Evolutionary conservation across 2,797 vertebrate genomes (phyloP).

Genomic region (Sphenopsis melanotis): DNA sequence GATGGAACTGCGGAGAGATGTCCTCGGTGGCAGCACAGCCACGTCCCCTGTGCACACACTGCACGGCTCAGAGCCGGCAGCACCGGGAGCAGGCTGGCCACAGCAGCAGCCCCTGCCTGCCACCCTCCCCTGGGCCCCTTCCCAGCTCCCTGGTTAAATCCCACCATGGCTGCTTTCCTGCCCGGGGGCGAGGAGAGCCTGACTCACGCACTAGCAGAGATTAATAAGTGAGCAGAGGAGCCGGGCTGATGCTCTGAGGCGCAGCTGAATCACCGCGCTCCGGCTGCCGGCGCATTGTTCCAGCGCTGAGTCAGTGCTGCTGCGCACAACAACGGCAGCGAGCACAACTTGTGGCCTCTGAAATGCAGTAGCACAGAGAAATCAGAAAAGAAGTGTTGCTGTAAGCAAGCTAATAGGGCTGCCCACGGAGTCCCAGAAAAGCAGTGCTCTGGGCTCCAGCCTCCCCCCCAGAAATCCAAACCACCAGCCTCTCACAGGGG

Average conservation of each 20-base stretch:
- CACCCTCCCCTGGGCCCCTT: not conserved
- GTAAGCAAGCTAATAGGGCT: conserved; percentile 1
- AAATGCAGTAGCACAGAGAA: not conserved
- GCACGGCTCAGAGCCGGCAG: not conserved
- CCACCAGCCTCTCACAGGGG: not conserved
- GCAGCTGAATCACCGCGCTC: conserved; percentile 38
- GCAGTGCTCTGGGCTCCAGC: not conserved
- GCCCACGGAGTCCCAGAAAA: conserved; percentile 2
- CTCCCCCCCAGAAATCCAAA: not conserved
- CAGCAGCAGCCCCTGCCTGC: not conserved
- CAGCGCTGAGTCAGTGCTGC: conserved; percentile 36
- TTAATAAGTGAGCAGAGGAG: conserved; percentile 31
- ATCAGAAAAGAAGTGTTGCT: not conserved
- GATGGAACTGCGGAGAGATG: not conserved
- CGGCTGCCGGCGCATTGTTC: conserved; percentile 7
- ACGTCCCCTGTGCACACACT: accelerated
- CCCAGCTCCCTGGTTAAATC: not conserved
- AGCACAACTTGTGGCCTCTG: not conserved
- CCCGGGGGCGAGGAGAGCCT: conserved; percentile 29
- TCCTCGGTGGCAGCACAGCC: accelerated
- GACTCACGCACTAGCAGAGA: conserved; percentile 26
- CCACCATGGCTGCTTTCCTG: not conserved
- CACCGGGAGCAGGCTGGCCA: not conserved
- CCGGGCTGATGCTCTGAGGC: not conserved
- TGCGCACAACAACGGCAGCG: not conserved